A percentile compares a stretch with the other conserved stretches of the same genome.
These are phyloP conservation scores for Cataglyphis hispanica DNA, from an alignment of 1,140 invertebrate genomes.

Conservation along the genomic window DNA sequence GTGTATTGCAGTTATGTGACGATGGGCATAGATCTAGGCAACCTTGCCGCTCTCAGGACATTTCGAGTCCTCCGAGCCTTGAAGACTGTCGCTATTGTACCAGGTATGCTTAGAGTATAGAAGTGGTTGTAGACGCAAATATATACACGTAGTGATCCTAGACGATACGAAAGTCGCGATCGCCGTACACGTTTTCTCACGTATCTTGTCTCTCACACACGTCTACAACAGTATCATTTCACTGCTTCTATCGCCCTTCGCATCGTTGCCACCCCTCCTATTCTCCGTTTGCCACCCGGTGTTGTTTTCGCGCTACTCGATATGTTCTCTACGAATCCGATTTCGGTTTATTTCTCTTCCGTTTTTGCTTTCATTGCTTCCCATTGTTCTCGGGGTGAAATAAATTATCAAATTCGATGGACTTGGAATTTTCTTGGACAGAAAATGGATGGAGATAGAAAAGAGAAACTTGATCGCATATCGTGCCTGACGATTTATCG, in stretches of 20 bases:
- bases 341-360: not conserved
- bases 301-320: not conserved
- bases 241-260: constrained; percentile 19
- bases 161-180: constrained; percentile 55
- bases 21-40: constrained; percentile 99
- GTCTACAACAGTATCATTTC: constrained; percentile 40
- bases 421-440: not conserved
- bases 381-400: not conserved
- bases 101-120: constrained; percentile 92
- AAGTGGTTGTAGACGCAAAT: constrained; percentile 76
- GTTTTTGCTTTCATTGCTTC: not conserved
- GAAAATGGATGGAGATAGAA: not conserved
- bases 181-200: constrained; percentile 60
- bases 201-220: constrained; percentile 53
- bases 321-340: not conserved
- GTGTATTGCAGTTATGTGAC: constrained; percentile 97
- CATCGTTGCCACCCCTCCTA: not conserved
- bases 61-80: constrained; percentile 99
- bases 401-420: constrained; percentile 27
- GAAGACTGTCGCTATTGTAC: constrained; percentile 99
- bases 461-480: constrained; percentile 2
- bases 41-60: constrained; percentile 98
- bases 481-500: constrained; percentile 1
- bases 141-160: constrained; percentile 54
- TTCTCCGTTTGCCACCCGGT: not conserved